Percentiles rank a stretch among this genome's conserved stretches.
These are phyloP conservation scores for Pycnomerus fuliginosus DNA, from an alignment of 2,888 invertebrate species.

Conservation along the genomic window DNA sequence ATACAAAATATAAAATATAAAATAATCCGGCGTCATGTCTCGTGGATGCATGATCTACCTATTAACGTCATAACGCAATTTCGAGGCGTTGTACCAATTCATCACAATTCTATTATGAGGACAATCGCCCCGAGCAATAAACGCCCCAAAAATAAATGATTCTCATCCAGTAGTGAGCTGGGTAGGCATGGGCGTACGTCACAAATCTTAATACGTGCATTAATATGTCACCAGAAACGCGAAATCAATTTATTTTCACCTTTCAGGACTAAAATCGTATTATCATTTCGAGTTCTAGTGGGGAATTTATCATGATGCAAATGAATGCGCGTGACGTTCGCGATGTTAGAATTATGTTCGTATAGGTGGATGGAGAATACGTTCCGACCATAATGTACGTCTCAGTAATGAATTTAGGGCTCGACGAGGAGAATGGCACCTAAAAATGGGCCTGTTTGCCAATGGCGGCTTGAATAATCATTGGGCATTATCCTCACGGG, in stretches of 20 bases:
- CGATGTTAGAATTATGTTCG: slow-evolving; percentile 32
- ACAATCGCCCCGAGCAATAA: slow-evolving; percentile 30
- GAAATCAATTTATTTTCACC: slow-evolving; percentile 54
- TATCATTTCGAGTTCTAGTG: slow-evolving; percentile 47
- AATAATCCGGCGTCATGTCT: slow-evolving; percentile 11
- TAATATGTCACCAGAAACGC: slow-evolving; percentile 54
- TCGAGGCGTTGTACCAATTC: slow-evolving; percentile 48
- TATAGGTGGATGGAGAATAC: slow-evolving; percentile 31
- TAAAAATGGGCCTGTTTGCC: too few relatives aligned
- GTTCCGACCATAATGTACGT: slow-evolving; percentile 29
- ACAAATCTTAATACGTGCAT: slow-evolving; percentile 50
- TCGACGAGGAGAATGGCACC: slow-evolving; percentile 11
- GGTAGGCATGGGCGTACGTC: slow-evolving; percentile 14
- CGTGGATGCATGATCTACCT: slow-evolving; percentile 34
- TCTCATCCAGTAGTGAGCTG: slow-evolving; percentile 14
- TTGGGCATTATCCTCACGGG: too few relatives aligned
- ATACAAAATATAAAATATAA: too few relatives aligned
- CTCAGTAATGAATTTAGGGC: slow-evolving; percentile 37
- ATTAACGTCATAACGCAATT: slow-evolving; percentile 49
- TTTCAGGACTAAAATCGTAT: slow-evolving; percentile 51
- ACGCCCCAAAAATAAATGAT: slow-evolving; percentile 30
- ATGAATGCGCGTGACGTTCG: slow-evolving; percentile 48
- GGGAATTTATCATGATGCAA: slow-evolving; percentile 53
- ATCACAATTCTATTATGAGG: slow-evolving; percentile 47
- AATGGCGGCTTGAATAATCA: too few relatives aligned